Conservation (phyloP, 2,113 vertebrate genomes). For the Oostethus manadensis region DNA sequence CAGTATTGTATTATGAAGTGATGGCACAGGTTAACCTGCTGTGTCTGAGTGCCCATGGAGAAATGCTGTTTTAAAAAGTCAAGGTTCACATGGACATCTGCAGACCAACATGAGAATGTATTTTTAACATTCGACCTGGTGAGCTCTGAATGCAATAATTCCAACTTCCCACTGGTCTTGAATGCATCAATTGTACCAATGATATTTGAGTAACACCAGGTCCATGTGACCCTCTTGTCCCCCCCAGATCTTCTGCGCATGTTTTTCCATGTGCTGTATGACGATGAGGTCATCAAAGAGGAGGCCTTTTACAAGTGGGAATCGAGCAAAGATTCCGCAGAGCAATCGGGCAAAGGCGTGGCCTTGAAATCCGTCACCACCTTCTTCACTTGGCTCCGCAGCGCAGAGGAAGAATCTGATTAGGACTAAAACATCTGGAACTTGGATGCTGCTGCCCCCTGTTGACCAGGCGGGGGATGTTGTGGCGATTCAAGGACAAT, state of each 20-base stretch:
- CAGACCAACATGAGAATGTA: too few relatives aligned
- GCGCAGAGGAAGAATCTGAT: conserved; percentile 90
- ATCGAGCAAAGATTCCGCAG: conserved; percentile 89
- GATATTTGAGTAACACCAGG: too few relatives aligned
- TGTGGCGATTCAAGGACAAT: conserved; percentile 45
- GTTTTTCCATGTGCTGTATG: conserved; percentile 92
- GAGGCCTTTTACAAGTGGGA: conserved; percentile 98
- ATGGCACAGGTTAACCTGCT: too few relatives aligned
- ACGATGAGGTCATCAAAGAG: conserved; percentile 94
- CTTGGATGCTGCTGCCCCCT: conserved; percentile 14
- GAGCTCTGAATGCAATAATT: too few relatives aligned
- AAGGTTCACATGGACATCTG: too few relatives aligned
- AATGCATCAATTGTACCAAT: too few relatives aligned
- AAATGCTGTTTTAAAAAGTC: too few relatives aligned
- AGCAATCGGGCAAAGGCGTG: conserved; percentile 93
- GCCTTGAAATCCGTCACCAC: conserved; percentile 93
- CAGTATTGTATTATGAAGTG: too few relatives aligned
- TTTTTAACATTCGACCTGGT: too few relatives aligned
- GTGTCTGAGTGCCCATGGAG: too few relatives aligned
- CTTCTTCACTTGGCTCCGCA: conserved; percentile 96
- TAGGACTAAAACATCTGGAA: conserved; percentile 76
- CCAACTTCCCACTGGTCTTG: too few relatives aligned
- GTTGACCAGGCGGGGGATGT: conserved; percentile 23
- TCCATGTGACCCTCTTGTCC: too few relatives aligned
- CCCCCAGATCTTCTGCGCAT: conserved; percentile 83